phyloP scores from a whole-genome alignment of 2,888 invertebrate species.

The Pseudanteris insignis region DNA sequence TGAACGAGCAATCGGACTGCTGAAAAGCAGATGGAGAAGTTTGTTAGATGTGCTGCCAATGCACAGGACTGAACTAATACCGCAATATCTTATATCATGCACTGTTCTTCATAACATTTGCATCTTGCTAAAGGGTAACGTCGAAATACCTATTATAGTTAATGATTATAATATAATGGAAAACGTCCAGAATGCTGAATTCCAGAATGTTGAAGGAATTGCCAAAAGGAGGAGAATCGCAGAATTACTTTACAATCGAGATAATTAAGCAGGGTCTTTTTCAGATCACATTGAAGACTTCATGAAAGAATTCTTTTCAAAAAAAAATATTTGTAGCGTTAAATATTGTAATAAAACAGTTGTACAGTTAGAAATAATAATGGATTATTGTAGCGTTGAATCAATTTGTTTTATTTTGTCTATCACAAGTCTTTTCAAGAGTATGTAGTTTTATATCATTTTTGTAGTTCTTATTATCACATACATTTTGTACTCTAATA shows the following conservation, averaged over 20 bases:
- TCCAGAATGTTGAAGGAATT: no score
- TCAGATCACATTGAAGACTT: no score
- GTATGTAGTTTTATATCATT: conserved; percentile 1
- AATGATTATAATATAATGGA: conserved; percentile 1
- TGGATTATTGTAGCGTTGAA: no score
- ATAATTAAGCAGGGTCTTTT: not conserved
- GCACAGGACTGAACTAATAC: no score
- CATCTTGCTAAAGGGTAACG: not conserved
- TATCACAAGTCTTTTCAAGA: no score
- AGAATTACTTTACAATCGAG: not conserved
- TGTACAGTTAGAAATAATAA: not conserved
- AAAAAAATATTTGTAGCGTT: not conserved
- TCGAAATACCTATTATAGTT: not conserved
- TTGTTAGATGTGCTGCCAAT: not conserved
- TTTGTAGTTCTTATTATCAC: not conserved
- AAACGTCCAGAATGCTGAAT: not conserved
- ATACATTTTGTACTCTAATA: not conserved
- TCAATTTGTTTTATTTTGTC: no score
- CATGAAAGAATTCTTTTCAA: no score
- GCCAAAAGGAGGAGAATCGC: no score
- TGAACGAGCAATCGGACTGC: not conserved
- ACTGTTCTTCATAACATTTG: not conserved
- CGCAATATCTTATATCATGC: not conserved
- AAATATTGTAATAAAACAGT: not conserved
- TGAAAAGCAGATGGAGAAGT: conserved; percentile 1